These are phyloP conservation scores for Microplitis demolitor DNA, from an alignment of 1,140 invertebrate genomes.

Conservation along the genomic window DNA sequence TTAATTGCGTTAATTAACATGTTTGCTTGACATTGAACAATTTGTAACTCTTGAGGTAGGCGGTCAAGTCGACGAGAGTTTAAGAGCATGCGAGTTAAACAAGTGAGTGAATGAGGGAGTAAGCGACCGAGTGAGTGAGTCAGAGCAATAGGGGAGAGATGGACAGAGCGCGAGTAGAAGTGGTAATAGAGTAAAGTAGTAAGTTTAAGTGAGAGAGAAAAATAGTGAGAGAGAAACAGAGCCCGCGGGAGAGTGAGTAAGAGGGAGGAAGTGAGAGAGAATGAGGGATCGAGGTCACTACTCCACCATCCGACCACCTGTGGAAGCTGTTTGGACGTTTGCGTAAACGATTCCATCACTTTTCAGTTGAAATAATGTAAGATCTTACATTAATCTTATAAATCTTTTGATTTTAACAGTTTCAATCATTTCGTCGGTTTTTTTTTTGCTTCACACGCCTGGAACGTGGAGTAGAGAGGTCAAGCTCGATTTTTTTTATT, in stretches of 20 bases:
- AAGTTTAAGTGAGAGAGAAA: neutral
- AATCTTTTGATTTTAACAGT: neutral
- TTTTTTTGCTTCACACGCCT: neutral
- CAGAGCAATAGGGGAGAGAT: neutral
- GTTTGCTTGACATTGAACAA: neutral
- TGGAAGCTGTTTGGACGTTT: constrained; percentile 41
- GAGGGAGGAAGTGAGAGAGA: constrained; percentile 2
- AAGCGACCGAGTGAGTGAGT: neutral
- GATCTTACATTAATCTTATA: neutral
- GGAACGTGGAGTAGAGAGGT: no score
- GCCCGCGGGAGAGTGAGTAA: neutral
- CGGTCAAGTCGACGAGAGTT: neutral
- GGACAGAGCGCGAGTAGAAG: no score
- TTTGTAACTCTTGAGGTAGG: neutral
- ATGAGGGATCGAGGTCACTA: constrained; percentile 41
- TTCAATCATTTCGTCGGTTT: neutral
- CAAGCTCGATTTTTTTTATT: neutral
- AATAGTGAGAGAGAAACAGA: neutral
- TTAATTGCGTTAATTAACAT: no score
- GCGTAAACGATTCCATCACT: constrained; percentile 41
- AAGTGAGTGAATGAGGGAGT: neutral
- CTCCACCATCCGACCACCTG: constrained; percentile 57
- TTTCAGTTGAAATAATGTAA: constrained; percentile 40
- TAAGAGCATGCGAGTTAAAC: neutral
- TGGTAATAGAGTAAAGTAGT: no score